These are phyloP conservation scores for Andrena fulva DNA, from an alignment of 2,888 invertebrate genomes.

Conservation along the genomic window DNA sequence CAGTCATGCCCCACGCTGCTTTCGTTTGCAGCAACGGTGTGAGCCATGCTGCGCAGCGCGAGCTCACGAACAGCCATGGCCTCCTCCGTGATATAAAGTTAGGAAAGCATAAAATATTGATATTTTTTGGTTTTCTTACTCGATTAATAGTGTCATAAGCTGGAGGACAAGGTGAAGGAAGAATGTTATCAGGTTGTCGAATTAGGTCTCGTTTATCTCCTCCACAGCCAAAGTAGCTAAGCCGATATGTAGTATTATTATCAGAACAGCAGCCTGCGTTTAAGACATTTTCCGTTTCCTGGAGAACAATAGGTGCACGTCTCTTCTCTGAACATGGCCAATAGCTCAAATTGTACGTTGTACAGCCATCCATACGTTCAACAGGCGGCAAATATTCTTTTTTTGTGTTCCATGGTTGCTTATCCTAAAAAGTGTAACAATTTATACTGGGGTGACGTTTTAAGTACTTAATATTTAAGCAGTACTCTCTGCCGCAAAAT, in stretches of 20 bases:
- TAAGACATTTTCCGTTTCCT: slow-evolving; percentile 75
- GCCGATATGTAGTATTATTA: slow-evolving; percentile 80
- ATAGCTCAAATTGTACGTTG: slow-evolving; percentile 82
- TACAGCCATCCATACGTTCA: slow-evolving; percentile 76
- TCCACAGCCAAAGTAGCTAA: slow-evolving; percentile 80
- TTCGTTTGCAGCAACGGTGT: no score
- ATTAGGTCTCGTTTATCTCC: slow-evolving; percentile 74
- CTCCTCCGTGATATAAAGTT: no score
- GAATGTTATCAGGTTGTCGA: slow-evolving; percentile 64
- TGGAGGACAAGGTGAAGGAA: slow-evolving; percentile 75
- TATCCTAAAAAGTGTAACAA: slow-evolving; percentile 65
- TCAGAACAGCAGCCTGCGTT: slow-evolving; percentile 78
- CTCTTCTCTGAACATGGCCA: slow-evolving; percentile 78
- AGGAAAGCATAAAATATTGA: no score
- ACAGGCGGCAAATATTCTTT: slow-evolving; percentile 73
- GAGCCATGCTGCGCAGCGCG: no score
- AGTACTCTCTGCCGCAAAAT: no score
- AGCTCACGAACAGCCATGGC: no score
- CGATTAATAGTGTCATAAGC: slow-evolving; percentile 78
- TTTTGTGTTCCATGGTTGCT: slow-evolving; percentile 71
- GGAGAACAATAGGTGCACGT: slow-evolving; percentile 67
- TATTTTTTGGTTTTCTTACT: slow-evolving; percentile 67
- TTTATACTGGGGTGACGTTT: background rate
- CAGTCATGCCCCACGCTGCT: no score
- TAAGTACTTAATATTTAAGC: no score